A percentile compares a stretch with the other conserved stretches of the same genome.
Conservation (phyloP, 1,140 invertebrate genomes). For the Drosophila equinoxialis region DNA sequence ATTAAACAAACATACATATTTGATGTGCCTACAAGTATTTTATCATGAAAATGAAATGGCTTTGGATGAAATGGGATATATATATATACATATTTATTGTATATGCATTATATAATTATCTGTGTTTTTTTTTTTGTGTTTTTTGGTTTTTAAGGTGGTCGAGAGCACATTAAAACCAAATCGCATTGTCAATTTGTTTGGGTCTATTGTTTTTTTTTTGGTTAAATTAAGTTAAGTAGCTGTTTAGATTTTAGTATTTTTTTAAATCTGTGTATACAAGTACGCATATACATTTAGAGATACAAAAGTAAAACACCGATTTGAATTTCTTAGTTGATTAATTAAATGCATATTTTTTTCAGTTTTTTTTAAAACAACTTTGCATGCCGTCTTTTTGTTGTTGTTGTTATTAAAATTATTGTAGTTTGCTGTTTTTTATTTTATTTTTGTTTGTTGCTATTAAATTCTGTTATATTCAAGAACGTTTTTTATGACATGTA, state of each 20-base stretch:
- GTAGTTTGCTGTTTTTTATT: slow-evolving; percentile 27
- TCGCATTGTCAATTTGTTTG: slow-evolving; percentile 8
- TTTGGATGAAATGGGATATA: slow-evolving; percentile 3
- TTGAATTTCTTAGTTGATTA: slow-evolving; percentile 52
- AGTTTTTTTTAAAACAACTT: slow-evolving; percentile 59
- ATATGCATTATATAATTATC: neutral
- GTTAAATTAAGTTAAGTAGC: slow-evolving; percentile 39
- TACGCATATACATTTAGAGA: slow-evolving; percentile 46
- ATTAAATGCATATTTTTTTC: slow-evolving; percentile 63
- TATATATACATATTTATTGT: neutral
- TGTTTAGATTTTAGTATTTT: slow-evolving; percentile 43
- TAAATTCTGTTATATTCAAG: slow-evolving; percentile 17
- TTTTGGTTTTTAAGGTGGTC: neutral
- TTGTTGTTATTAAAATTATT: slow-evolving; percentile 22
- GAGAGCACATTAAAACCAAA: slow-evolving; percentile 65
- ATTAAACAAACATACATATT: slow-evolving; percentile 53
- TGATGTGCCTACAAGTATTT: slow-evolving; percentile 30
- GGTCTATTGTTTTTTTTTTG: slow-evolving; percentile 38
- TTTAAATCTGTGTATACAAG: slow-evolving; percentile 57
- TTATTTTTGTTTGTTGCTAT: slow-evolving; percentile 1
- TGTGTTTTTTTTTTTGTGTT: neutral
- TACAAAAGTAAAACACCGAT: slow-evolving; percentile 63
- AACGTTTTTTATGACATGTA: slow-evolving; percentile 76
- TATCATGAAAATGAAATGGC: slow-evolving; percentile 1
- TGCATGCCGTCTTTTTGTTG: slow-evolving; percentile 63